Percentiles rank a stretch among this genome's conserved stretches.
These are phyloP conservation scores for Callipepla squamata DNA, from an alignment of 2,113 vertebrate genomes.

Conservation along the genomic window DNA sequence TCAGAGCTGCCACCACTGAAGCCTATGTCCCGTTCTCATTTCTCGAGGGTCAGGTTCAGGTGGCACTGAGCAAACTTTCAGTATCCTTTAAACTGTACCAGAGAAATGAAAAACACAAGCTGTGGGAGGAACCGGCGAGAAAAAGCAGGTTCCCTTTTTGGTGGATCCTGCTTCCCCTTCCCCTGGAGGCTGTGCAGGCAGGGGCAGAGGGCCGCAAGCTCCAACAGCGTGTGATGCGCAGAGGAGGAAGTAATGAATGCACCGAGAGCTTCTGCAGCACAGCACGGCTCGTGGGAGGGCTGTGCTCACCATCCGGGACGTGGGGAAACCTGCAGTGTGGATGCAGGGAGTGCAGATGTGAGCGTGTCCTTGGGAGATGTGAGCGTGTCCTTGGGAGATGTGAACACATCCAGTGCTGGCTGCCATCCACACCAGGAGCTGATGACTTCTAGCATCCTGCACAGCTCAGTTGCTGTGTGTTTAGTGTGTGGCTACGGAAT, in stretches of 20 bases:
- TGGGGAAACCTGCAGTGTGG: accelerated
- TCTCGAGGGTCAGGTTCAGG: neutral
- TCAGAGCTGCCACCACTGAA: neutral
- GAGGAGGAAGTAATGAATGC: neutral
- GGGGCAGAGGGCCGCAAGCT: neutral
- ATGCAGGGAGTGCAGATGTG: neutral
- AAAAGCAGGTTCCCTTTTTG: conserved; percentile 39
- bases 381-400: neutral
- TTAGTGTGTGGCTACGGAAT: neutral
- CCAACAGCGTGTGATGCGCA: accelerated
- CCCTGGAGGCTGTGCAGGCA: neutral
- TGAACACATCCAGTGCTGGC: neutral
- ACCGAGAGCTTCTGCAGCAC: neutral
- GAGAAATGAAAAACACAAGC: conserved; percentile 52
- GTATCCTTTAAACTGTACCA: neutral
- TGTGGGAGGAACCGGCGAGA: neutral
- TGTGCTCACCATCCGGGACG: accelerated
- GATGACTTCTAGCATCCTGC: accelerated
- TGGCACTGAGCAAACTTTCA: neutral
- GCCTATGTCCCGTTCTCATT: neutral
- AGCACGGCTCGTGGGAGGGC: accelerated
- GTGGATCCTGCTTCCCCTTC: conserved; percentile 20
- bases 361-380: neutral
- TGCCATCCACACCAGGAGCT: accelerated
- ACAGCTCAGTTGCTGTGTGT: accelerated